Conservation (phyloP, 2,888 invertebrate species). For the Drosophila silvestris region DNA sequence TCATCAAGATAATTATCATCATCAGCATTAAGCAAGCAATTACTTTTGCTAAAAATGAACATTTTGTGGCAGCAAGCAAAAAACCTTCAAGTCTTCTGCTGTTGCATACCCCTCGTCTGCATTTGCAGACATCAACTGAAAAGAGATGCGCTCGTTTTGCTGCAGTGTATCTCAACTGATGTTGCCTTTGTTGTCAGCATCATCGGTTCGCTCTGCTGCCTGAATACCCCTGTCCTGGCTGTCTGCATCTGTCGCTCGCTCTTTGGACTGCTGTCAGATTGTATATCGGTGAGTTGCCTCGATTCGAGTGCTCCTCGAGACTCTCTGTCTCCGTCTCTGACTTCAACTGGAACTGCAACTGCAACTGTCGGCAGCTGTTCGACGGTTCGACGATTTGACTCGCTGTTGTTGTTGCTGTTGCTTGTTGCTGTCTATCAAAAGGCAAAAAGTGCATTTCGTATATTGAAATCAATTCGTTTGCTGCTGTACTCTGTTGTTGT, state of each 20-base stretch:
- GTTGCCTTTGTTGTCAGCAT: conserved; percentile 9
- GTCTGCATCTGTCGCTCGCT: conserved; percentile 46
- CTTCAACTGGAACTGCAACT: conserved; percentile 18
- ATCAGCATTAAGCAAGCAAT: conserved; percentile 42
- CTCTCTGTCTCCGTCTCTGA: conserved; percentile 17
- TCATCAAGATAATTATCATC: conserved; percentile 9
- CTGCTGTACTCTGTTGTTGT: background rate
- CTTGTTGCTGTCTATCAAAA: conserved; percentile 67
- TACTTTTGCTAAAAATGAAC: conserved; percentile 58
- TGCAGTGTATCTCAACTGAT: conserved; percentile 27
- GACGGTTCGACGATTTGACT: conserved; percentile 5
- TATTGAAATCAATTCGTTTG: conserved; percentile 75
- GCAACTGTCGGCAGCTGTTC: conserved; percentile 24
- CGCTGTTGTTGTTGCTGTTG: conserved; percentile 45
- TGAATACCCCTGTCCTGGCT: conserved; percentile 9
- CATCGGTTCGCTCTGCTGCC: background rate
- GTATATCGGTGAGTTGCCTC: conserved; percentile 54
- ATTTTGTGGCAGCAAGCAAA: conserved; percentile 39
- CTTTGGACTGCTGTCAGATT: conserved; percentile 71
- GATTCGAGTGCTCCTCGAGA: conserved; percentile 26
- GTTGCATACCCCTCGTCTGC: background rate
- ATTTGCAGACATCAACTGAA: conserved; percentile 18
- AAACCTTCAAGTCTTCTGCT: background rate
- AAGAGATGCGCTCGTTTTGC: conserved; percentile 42
- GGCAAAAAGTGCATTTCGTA: conserved; percentile 65